Evolutionary conservation across 2,113 vertebrate species (phyloP).

Genomic region (Vanacampus margaritifer): DNA sequence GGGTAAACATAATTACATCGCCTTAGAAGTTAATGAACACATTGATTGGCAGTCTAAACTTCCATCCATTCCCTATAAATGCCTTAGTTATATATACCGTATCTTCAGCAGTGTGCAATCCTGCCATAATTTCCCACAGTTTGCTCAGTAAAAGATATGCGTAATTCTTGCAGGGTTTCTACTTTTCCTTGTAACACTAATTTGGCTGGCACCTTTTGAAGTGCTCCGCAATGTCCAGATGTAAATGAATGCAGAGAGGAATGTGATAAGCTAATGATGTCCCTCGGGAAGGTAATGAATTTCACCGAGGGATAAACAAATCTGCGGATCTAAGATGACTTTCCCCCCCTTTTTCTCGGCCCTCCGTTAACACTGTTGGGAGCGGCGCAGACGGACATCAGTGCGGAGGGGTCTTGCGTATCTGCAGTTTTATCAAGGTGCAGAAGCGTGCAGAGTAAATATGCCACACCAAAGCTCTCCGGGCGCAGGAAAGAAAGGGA

Average conservation of each 20-base stretch:
- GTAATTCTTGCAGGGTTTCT: slow-evolving; percentile 23
- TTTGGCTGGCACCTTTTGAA: slow-evolving; percentile 60
- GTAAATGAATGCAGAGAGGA: slow-evolving; percentile 50
- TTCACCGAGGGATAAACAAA: slow-evolving; percentile 50
- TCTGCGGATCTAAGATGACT: slow-evolving; percentile 51
- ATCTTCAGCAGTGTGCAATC: slow-evolving; percentile 6
- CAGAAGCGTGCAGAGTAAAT: slow-evolving; percentile 60
- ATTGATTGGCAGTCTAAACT: slow-evolving; percentile 42
- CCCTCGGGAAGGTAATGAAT: slow-evolving; percentile 33
- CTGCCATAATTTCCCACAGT: slow-evolving; percentile 17
- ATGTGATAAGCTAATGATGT: slow-evolving; percentile 70
- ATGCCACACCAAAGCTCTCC: slow-evolving; percentile 55
- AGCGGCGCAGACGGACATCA: slow-evolving; percentile 41
- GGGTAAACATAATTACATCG: slow-evolving; percentile 53
- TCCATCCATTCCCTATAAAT: neutral
- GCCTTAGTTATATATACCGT: slow-evolving; percentile 8
- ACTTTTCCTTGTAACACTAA: slow-evolving; percentile 29
- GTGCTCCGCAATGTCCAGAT: slow-evolving; percentile 54
- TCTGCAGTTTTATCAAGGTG: slow-evolving; percentile 60
- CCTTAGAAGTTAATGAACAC: slow-evolving; percentile 53
- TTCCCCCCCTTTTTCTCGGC: neutral
- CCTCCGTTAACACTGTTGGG: slow-evolving; percentile 21
- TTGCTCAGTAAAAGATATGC: slow-evolving; percentile 12
- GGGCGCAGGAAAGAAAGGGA: slow-evolving; percentile 55
- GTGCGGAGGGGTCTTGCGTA: slow-evolving; percentile 48